Evolutionary conservation across 1,140 invertebrate genomes (phyloP).

Genomic region (Trichonephila clavata): DNA sequence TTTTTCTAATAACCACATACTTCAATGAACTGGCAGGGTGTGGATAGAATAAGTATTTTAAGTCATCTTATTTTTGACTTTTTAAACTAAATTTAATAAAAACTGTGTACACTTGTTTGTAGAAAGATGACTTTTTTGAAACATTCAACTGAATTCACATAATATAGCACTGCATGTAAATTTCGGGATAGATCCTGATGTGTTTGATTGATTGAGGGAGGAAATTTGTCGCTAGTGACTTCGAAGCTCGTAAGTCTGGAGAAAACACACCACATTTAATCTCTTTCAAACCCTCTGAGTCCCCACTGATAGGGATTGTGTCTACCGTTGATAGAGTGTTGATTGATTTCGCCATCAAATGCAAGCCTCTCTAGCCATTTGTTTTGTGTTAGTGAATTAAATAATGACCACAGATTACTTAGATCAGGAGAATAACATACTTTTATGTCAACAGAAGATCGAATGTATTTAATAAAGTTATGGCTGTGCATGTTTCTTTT

Average conservation of each 20-base stretch:
- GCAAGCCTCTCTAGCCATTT: conserved; percentile 9
- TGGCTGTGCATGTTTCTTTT: neutral
- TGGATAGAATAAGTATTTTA: too few species aligned
- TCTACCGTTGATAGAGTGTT: conserved; percentile 16
- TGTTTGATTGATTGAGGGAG: conserved; percentile 35
- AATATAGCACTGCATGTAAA: conserved; percentile 8
- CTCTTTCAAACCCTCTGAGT: conserved; percentile 47
- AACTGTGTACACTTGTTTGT: neutral
- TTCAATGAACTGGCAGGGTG: too few species aligned
- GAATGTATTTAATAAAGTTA: neutral
- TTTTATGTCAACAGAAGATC: neutral
- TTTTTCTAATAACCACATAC: too few species aligned
- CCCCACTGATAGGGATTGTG: conserved; percentile 47
- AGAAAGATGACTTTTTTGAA: neutral
- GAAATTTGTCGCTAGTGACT: conserved; percentile 41
- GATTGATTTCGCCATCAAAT: conserved; percentile 54
- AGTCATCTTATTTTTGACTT: too few species aligned
- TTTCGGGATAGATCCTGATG: conserved; percentile 4
- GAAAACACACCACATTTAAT: conserved; percentile 40
- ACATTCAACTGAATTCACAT: neutral
- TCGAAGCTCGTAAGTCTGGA: conserved; percentile 19
- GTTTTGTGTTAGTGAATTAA: conserved; percentile 30
- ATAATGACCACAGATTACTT: conserved; percentile 1
- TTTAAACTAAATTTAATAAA: neutral
- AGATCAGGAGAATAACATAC: neutral